A percentile compares a stretch with the other conserved stretches of the same genome.
These are phyloP conservation scores for Cordylochernes scorpioides DNA, from an alignment of 2,888 invertebrate species.

Conservation along the genomic window DNA sequence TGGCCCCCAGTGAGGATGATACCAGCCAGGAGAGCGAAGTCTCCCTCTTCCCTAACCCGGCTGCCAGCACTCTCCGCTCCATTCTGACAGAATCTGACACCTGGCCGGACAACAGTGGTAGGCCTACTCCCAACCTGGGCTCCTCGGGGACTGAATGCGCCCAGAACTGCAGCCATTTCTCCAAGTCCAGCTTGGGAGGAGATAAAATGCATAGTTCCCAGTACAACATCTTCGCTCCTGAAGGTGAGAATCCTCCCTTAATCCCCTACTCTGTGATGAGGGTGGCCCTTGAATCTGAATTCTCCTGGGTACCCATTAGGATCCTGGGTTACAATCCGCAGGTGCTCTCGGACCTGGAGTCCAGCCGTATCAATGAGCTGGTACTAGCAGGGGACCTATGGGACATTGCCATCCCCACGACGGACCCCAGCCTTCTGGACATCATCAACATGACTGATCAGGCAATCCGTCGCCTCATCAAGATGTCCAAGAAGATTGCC, in stretches of 20 bases:
- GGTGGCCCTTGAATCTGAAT: conserved; percentile 9
- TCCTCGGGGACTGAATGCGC: neutral
- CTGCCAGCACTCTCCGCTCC: neutral
- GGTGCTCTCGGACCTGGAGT: conserved; percentile 50
- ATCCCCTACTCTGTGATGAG: conserved; percentile 7
- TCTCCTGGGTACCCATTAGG: conserved; percentile 8
- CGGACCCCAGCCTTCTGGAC: conserved; percentile 35
- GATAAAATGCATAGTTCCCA: too few relatives aligned
- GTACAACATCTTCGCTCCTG: neutral
- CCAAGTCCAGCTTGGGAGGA: neutral
- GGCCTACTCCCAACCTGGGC: neutral
- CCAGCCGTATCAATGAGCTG: conserved; percentile 52
- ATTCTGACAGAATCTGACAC: neutral
- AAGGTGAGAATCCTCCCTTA: neutral
- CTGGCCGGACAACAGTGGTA: neutral
- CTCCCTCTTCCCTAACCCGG: neutral
- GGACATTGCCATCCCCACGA: conserved; percentile 1
- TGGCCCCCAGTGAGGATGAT: too few relatives aligned
- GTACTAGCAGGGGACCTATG: conserved; percentile 43
- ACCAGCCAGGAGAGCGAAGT: neutral
- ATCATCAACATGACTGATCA: conserved; percentile 72
- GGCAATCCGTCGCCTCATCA: conserved; percentile 48
- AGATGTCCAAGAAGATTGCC: conserved; percentile 31
- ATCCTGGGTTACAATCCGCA: conserved; percentile 16
- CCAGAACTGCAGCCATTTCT: neutral